Evolutionary conservation across 2,113 vertebrate genomes (phyloP).

Genomic region (Vimba vimba): DNA sequence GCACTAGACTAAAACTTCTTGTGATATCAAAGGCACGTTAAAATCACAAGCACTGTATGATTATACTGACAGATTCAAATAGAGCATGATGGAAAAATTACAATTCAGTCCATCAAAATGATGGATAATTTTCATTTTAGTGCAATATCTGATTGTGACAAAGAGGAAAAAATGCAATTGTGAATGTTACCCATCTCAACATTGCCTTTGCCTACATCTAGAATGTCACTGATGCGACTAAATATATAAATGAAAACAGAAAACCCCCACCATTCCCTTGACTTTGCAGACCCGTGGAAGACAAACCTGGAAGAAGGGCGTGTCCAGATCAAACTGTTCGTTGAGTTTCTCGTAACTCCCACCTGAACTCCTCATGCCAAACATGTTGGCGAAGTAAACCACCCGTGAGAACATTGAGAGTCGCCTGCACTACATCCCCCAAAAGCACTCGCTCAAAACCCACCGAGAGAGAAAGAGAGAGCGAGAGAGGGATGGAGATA

Average conservation of each 20-base stretch:
- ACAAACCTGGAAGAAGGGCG: conserved; percentile 77
- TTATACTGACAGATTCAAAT: not conserved
- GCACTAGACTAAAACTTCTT: not conserved
- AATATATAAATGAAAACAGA: not conserved
- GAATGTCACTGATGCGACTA: not conserved
- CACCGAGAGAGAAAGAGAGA: conserved; percentile 31
- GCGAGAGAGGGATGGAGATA: conserved; percentile 2
- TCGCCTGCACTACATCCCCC: conserved; percentile 50
- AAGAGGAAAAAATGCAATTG: not conserved
- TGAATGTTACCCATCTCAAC: not conserved
- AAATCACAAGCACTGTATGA: not conserved
- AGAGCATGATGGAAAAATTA: not conserved
- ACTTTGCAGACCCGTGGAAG: not conserved
- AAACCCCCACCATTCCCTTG: not conserved
- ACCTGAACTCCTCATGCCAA: conserved; percentile 76
- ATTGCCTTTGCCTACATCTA: not conserved
- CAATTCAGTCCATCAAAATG: too few species aligned
- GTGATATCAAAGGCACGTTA: not conserved
- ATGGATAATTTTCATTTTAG: not conserved
- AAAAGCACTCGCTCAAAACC: conserved; percentile 35
- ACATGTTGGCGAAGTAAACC: conserved; percentile 77
- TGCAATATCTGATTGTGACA: not conserved
- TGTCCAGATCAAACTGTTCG: conserved; percentile 71
- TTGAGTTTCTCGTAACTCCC: conserved; percentile 79
- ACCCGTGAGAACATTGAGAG: conserved; percentile 72